These are phyloP conservation scores for Alectura lathami DNA, from an alignment of 2,113 vertebrate species.

Conservation along the genomic window DNA sequence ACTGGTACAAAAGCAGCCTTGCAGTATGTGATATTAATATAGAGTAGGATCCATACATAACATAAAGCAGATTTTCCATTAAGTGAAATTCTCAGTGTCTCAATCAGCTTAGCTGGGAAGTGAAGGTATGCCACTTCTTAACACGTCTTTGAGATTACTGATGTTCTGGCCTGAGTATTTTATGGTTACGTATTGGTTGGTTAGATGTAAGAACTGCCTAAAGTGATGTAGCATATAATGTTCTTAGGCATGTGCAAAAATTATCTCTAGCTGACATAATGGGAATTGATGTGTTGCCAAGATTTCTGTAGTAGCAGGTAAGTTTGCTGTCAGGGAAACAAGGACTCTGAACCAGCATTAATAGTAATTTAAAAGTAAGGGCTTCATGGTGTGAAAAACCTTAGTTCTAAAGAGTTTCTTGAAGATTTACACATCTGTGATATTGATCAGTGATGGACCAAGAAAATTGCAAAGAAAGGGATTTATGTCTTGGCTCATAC, in stretches of 20 bases:
- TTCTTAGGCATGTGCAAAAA: background rate
- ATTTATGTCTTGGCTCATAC: background rate
- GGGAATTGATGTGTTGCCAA: background rate
- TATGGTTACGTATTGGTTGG: rapidly evolving
- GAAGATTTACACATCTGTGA: background rate
- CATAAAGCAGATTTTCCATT: background rate
- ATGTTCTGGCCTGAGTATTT: background rate
- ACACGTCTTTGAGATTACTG: background rate
- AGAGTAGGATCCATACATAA: background rate
- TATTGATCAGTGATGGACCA: background rate
- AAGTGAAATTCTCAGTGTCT: background rate
- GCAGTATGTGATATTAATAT: no score
- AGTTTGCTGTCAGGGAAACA: background rate
- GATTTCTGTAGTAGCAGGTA: background rate
- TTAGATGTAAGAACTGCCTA: background rate
- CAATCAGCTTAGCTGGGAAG: background rate
- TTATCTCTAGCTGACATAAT: background rate
- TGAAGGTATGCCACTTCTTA: background rate
- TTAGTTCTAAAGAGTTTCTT: background rate
- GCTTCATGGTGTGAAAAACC: background rate
- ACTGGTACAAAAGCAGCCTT: background rate
- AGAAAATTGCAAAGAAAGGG: background rate
- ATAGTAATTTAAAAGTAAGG: background rate
- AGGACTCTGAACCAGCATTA: background rate
- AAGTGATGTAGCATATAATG: background rate